Evolutionary conservation across 2,888 invertebrate species (phyloP).

Genomic region (Aspidapion aeneum): DNA sequence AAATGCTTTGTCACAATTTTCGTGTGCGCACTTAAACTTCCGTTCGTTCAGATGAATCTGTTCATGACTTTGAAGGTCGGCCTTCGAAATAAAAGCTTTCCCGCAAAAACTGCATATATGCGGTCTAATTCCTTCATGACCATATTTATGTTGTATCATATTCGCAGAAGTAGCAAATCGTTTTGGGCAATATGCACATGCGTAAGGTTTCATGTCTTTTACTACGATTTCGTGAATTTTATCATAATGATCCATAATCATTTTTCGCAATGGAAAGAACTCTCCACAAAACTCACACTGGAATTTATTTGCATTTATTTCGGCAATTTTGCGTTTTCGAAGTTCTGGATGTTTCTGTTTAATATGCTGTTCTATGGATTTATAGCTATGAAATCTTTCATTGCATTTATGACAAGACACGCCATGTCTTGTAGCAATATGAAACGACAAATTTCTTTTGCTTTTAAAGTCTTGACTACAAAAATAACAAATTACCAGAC

Average conservation of each 20-base stretch:
- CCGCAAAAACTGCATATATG: slow-evolving; percentile 39
- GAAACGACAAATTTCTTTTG: slow-evolving; percentile 25
- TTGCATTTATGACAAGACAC: slow-evolving; percentile 14
- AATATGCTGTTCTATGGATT: slow-evolving; percentile 9
- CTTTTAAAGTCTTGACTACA: slow-evolving; percentile 24
- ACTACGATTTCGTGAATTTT: slow-evolving; percentile 30
- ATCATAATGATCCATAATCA: slow-evolving; percentile 33
- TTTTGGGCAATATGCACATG: slow-evolving; percentile 35
- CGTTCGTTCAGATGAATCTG: slow-evolving; percentile 36
- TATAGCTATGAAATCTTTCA: slow-evolving; percentile 17
- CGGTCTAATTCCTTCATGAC: slow-evolving; percentile 34
- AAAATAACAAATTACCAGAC: slow-evolving; percentile 24
- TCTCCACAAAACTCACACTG: slow-evolving; percentile 36
- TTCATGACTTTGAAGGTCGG: slow-evolving; percentile 37
- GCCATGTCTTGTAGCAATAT: slow-evolving; percentile 22
- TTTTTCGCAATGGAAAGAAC: slow-evolving; percentile 30
- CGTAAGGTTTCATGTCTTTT: slow-evolving; percentile 35
- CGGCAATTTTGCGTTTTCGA: background rate
- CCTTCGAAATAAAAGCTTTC: slow-evolving; percentile 45
- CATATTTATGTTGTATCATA: slow-evolving; percentile 36
- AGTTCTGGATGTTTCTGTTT: slow-evolving; percentile 7
- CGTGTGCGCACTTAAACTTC: slow-evolving; percentile 33
- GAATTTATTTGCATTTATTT: slow-evolving; percentile 14
- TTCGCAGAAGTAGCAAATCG: slow-evolving; percentile 36
- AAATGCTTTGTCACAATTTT: slow-evolving; percentile 37